Base-by-base conservation (phyloP, 2,888 invertebrate species). In the Caenorhabditis virilis region DNA sequence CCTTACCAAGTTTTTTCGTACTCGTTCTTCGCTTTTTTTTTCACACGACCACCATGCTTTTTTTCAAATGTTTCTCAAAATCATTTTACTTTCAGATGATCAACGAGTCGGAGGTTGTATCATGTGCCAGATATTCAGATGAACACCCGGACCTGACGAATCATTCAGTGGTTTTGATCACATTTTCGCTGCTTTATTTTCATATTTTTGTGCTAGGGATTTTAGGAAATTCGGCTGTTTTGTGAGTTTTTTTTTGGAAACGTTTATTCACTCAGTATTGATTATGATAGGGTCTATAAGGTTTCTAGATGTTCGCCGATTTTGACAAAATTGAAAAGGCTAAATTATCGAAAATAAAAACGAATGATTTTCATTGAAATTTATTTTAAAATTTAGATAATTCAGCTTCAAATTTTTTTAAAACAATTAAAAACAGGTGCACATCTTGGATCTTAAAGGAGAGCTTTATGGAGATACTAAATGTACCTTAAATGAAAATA, bases 91-190 rank as follows among this genome's bases (percentile, higher is more conserved):
- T 68, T 36, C 69, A 69, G 69, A 69, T 69, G 69, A 47, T 39
- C n/a, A 69, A 69, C 55, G 61, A 55, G 33, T 56, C 66, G 9
- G 62, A 65, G 20, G 35, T n/a, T n/a, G n/a, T n/a, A n/a, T n/a
- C 55, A 26, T 78, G 78, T 52, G 47, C 67, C 15, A 57, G 74
- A 35, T 78, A 64, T 55, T 69, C 75, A 30, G 77, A 77, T 45
- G 56, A 70, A 43, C 69, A 76, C 55, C 80, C 80, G 5, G 80
- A 80, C 45, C 72, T 78, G 27, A 79, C 78, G 15, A 80, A 80
- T 43, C 68, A 76, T 27, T 65, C 70, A n/a, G 30, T 65, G 9
- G 68, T 72, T 11, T 62, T 79, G 41, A 60, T 67, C 50, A 50
- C 77, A 15, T 82, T 81, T 54, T 70, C 70, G 26, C 25, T 75